Evolutionary conservation across 1,140 invertebrate genomes (phyloP).

Genomic region (Asbolus verrucosus): DNA sequence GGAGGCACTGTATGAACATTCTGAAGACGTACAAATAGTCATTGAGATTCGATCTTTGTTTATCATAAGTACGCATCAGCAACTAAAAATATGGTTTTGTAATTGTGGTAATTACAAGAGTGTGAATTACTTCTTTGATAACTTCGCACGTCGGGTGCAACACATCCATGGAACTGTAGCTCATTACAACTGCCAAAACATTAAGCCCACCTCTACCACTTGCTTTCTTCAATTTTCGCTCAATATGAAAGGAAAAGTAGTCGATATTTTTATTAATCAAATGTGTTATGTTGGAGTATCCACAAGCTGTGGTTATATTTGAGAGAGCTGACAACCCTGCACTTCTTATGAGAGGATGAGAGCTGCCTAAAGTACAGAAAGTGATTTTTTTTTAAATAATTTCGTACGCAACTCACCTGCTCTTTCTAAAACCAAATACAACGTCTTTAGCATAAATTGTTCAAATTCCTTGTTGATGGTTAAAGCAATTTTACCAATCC

Average conservation of each 20-base stretch:
- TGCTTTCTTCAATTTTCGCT: conserved; percentile 71
- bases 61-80: conserved; percentile 49
- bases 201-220: conserved; percentile 68
- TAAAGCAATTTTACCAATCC: conserved; percentile 71
- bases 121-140: conserved; percentile 71
- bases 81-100: too few relatives aligned
- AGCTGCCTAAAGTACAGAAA: conserved; percentile 67
- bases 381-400: conserved; percentile 42
- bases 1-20: conserved; percentile 71
- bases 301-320: conserved; percentile 68
- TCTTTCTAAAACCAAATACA: conserved; percentile 77
- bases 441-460: conserved; percentile 70
- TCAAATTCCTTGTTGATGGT: conserved; percentile 67
- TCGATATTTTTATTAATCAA: conserved; percentile 74
- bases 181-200: conserved; percentile 74
- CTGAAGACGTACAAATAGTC: conserved; percentile 75
- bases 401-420: conserved; percentile 68
- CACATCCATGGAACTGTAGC: conserved; percentile 71
- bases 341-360: conserved; percentile 68
- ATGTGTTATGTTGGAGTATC: conserved; percentile 66
- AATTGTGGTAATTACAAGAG: too few relatives aligned
- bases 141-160: conserved; percentile 73
- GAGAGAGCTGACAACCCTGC: conserved; percentile 70
- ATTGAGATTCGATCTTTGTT: conserved; percentile 65
- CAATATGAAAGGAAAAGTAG: conserved; percentile 76